Evolutionary conservation across 2,888 invertebrate genomes (phyloP).

Genomic region (Cantharis nigra): DNA sequence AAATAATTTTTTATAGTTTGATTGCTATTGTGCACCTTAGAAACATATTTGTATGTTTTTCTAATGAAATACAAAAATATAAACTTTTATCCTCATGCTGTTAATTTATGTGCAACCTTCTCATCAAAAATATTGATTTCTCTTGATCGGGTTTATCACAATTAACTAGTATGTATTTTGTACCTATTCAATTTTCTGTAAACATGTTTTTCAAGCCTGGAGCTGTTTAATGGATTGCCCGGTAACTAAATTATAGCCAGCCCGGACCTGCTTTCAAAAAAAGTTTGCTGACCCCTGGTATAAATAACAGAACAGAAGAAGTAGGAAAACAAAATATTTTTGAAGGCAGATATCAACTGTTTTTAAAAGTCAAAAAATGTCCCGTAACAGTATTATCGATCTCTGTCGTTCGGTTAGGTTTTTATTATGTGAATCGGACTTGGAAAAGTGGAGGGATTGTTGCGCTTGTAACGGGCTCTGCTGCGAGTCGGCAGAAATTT

Average conservation of each 20-base stretch:
- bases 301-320: neutral
- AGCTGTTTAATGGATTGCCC: too few relatives aligned
- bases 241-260: too few relatives aligned
- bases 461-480: slow-evolving; percentile 11
- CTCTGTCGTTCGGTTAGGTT: neutral
- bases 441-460: slow-evolving; percentile 10
- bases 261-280: too few relatives aligned
- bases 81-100: neutral
- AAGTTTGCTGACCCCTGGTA: neutral
- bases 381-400: neutral
- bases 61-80: neutral
- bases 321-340: neutral
- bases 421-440: slow-evolving; percentile 12
- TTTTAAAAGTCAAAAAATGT: neutral
- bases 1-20: neutral
- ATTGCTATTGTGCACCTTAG: neutral
- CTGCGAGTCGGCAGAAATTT: neutral
- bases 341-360: neutral
- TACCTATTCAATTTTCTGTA: too few relatives aligned
- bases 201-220: too few relatives aligned
- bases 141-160: too few relatives aligned
- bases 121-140: too few relatives aligned
- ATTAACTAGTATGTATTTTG: too few relatives aligned
- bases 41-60: neutral
- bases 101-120: neutral